These are phyloP conservation scores for Pangasius sanitwongsei DNA, from an alignment of 2,797 vertebrate genomes.

Conservation along the genomic window DNA sequence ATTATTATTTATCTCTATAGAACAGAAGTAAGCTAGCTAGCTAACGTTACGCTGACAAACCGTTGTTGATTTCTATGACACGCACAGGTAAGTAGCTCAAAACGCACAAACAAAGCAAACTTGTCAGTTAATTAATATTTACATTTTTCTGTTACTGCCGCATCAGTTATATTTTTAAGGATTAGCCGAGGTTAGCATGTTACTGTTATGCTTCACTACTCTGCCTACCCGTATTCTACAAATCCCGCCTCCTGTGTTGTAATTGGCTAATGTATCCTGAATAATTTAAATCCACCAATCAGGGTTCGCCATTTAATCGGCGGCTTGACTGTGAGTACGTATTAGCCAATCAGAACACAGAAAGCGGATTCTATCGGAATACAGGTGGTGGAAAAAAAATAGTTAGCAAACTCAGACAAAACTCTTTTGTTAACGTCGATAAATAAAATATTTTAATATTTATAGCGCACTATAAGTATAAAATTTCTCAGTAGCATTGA, in stretches of 20 bases:
- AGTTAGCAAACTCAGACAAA: neutral
- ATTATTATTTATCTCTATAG: too few relatives aligned
- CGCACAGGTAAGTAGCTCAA: neutral
- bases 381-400: neutral
- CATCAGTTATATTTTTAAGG: neutral
- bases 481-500: neutral
- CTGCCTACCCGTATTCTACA: slow-evolving; percentile 1
- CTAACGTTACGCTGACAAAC: neutral
- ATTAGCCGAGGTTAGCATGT: neutral
- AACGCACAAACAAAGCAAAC: neutral
- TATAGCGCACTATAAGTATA: too few relatives aligned
- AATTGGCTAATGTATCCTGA: neutral
- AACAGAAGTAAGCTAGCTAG: neutral
- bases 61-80: neutral
- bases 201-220: neutral
- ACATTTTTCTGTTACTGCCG: neutral
- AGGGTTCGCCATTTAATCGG: too few relatives aligned
- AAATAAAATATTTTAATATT: neutral
- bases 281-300: neutral
- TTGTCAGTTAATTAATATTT: neutral
- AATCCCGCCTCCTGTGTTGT: neutral
- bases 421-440: neutral
- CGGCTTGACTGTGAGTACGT: neutral
- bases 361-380: neutral
- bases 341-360: neutral